These are phyloP conservation scores for Drosophila ironensis DNA, from an alignment of 1,140 invertebrate genomes.

Conservation along the genomic window DNA sequence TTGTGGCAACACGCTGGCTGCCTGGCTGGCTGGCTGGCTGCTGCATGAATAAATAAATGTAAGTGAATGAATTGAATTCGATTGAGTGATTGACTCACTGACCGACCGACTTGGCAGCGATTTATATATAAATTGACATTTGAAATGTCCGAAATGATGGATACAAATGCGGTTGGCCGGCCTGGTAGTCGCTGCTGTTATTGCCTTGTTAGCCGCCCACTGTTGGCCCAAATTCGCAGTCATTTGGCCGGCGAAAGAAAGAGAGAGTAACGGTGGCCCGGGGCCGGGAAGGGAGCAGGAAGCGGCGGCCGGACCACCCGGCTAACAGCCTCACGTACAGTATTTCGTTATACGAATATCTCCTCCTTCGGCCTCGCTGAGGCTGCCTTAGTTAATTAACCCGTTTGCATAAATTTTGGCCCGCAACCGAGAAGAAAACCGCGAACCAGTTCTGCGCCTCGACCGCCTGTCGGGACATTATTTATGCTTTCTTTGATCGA, in stretches of 20 bases:
- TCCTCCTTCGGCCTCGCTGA: conserved; percentile 8
- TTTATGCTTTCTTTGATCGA: conserved; percentile 80
- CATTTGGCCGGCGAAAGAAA: conserved; percentile 1
- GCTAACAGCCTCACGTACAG: conserved; percentile 58
- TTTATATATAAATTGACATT: conserved; percentile 63
- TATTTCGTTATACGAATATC: conserved; percentile 53
- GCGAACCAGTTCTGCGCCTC: conserved; percentile 44
- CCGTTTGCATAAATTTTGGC: conserved; percentile 76
- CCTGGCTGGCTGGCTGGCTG: conserved; percentile 29
- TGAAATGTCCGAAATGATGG: conserved; percentile 67
- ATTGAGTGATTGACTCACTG: conserved; percentile 41
- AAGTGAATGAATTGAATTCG: conserved; percentile 13
- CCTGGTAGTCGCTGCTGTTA: conserved; percentile 37
- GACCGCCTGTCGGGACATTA: conserved; percentile 47
- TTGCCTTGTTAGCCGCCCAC: conserved; percentile 71
- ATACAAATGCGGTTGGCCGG: conserved; percentile 47
- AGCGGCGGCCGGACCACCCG: conserved; percentile 56
- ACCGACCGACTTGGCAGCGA: conserved; percentile 25
- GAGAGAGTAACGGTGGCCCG: background rate
- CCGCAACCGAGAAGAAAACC: conserved; percentile 6
- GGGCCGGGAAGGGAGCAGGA: background rate
- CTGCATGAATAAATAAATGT: conserved; percentile 18
- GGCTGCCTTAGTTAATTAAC: conserved; percentile 70
- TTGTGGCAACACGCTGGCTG: conserved; percentile 59
- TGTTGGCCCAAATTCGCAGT: conserved; percentile 52